Evolutionary conservation across 2,113 vertebrate species (phyloP).

Genomic region (Poeciliopsis occidentalis): DNA sequence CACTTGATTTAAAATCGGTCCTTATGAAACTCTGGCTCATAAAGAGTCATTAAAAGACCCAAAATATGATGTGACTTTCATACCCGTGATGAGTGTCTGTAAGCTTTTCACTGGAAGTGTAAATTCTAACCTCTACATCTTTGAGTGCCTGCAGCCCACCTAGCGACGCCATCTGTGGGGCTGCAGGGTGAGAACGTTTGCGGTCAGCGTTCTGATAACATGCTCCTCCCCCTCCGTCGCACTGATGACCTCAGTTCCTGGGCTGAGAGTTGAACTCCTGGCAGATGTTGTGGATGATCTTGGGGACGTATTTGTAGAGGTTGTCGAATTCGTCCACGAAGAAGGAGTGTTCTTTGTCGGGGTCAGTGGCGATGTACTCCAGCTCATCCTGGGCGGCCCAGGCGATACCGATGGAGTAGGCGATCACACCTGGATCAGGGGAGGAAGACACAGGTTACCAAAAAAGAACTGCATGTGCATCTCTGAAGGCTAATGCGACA

Average conservation of each 20-base stretch:
- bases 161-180: conserved; percentile 41
- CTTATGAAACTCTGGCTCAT: too few relatives aligned
- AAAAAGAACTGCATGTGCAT: conserved; percentile 11
- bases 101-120: neutral
- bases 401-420: conserved; percentile 92
- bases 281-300: conserved; percentile 95
- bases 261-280: conserved; percentile 97
- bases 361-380: conserved; percentile 93
- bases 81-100: too few relatives aligned
- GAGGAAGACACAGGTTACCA: conserved; percentile 15
- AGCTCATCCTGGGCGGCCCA: conserved; percentile 98
- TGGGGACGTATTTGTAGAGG: conserved; percentile 89
- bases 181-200: conserved; percentile 51
- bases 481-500: conserved; percentile 1
- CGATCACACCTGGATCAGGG: conserved; percentile 87
- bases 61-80: too few relatives aligned
- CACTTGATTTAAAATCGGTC: too few relatives aligned
- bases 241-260: conserved; percentile 83
- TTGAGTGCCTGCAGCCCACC: conserved; percentile 42
- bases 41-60: too few relatives aligned
- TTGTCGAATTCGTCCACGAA: conserved; percentile 97
- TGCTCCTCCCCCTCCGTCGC: neutral
- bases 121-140: conserved; percentile 37
- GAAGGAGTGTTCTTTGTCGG: conserved; percentile 93
- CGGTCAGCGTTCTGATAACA: conserved; percentile 26